Conservation (phyloP, 2,797 vertebrate genomes). For the Cheirogaleus major region DNA sequence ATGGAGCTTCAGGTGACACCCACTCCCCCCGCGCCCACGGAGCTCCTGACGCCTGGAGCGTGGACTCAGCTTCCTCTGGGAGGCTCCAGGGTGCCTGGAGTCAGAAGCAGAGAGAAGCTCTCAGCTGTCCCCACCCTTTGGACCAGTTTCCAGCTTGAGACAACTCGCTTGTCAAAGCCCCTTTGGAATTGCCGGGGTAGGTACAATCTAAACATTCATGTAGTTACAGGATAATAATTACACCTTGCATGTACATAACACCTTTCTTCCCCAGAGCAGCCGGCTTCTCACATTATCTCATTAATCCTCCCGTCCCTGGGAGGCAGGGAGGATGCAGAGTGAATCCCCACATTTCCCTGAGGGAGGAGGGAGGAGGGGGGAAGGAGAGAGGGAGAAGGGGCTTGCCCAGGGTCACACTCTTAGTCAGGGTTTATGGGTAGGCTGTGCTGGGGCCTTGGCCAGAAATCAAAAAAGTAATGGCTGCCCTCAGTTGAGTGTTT, state of each 20-base stretch:
- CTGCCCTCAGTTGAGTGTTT: neutral
- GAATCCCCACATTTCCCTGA: neutral
- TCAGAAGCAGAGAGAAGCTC: neutral
- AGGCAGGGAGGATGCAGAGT: slow-evolving; percentile 64
- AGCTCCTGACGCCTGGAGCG: neutral
- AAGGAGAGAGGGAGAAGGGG: neutral
- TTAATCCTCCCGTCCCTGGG: slow-evolving; percentile 64
- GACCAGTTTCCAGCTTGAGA: slow-evolving; percentile 32
- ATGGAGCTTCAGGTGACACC: neutral
- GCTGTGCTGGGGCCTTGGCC: neutral
- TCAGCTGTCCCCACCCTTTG: slow-evolving; percentile 22
- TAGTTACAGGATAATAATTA: slow-evolving; percentile 80
- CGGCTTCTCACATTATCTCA: slow-evolving; percentile 60
- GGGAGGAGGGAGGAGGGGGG: neutral
- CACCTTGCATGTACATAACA: slow-evolving; percentile 61
- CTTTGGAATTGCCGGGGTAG: slow-evolving; percentile 40
- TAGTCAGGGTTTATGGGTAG: neutral
- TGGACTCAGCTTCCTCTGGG: neutral
- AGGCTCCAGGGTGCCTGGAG: slow-evolving; percentile 9
- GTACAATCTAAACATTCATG: slow-evolving; percentile 69
- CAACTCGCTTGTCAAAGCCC: slow-evolving; percentile 57
- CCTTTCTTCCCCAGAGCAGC: slow-evolving; percentile 69
- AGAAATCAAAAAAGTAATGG: neutral
- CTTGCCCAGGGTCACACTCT: neutral
- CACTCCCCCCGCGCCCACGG: rapidly evolving